Conservation (phyloP, 1,140 invertebrate species). For the Antheraea pernyi region DNA sequence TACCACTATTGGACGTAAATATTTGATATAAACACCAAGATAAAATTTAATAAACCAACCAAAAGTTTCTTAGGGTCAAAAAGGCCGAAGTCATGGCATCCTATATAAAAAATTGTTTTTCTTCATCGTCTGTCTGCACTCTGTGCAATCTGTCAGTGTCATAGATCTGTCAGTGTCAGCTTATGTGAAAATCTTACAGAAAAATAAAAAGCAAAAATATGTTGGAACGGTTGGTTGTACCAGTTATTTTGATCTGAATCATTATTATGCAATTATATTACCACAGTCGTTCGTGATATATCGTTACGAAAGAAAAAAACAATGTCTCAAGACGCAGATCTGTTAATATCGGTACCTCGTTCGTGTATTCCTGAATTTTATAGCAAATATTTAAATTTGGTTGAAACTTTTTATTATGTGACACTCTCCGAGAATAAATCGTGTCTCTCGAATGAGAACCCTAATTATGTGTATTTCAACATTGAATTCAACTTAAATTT, state of each 20-base stretch:
- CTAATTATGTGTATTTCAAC: constrained; percentile 63
- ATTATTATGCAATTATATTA: constrained; percentile 60
- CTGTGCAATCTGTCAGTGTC: too few relatives aligned
- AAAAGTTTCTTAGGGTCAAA: too few relatives aligned
- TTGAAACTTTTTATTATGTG: constrained; percentile 75
- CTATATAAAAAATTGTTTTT: too few relatives aligned
- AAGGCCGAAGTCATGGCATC: too few relatives aligned
- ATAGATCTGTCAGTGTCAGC: neutral
- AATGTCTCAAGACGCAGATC: constrained; percentile 70
- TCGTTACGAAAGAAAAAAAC: constrained; percentile 42
- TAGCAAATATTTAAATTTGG: constrained; percentile 69
- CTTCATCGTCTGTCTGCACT: too few relatives aligned
- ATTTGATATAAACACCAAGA: too few relatives aligned
- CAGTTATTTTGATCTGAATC: constrained; percentile 52
- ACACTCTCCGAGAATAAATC: constrained; percentile 67
- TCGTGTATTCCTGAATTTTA: constrained; percentile 66
- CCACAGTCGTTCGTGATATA: constrained; percentile 46
- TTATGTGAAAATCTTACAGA: constrained; percentile 1
- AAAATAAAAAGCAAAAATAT: constrained; percentile 10
- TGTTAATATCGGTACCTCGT: constrained; percentile 67
- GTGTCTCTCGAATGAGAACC: constrained; percentile 42
- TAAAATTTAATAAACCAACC: too few relatives aligned
- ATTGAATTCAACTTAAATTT: constrained; percentile 64
- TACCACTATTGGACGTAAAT: too few relatives aligned
- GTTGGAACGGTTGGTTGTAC: constrained; percentile 32